phyloP scores from a whole-genome alignment of 23 tunicate species.

The Halocynthia aurantium region DNA sequence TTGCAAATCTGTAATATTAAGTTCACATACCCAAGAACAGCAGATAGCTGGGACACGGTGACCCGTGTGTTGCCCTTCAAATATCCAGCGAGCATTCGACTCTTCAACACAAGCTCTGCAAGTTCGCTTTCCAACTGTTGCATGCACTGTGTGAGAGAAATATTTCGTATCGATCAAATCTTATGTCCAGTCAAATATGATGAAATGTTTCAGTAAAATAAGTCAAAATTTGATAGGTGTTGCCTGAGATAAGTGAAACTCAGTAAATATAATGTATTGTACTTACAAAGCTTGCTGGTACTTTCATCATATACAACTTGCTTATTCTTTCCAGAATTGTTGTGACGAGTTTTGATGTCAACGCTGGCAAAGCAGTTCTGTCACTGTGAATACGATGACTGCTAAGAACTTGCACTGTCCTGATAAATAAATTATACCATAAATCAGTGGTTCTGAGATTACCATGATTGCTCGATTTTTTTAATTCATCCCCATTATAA shows the following conservation, averaged over 20 bases:
- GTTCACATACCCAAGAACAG: slow-evolving; percentile 53
- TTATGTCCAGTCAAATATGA: background rate
- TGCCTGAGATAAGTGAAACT: background rate
- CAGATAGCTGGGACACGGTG: slow-evolving; percentile 55
- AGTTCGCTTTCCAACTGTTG: slow-evolving; percentile 57
- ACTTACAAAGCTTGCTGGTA: slow-evolving; percentile 83
- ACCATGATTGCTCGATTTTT: background rate
- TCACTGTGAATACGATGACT: slow-evolving; percentile 64
- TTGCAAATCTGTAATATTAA: background rate
- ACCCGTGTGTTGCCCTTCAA: slow-evolving; percentile 48
- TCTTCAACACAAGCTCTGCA: slow-evolving; percentile 67
- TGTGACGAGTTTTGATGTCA: slow-evolving; percentile 69
- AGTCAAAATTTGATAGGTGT: background rate
- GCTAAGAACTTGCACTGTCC: slow-evolving; percentile 79
- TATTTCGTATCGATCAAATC: background rate
- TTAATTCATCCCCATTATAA: background rate
- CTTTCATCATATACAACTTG: slow-evolving; percentile 40
- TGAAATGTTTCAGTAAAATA: background rate
- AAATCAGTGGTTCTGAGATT: background rate
- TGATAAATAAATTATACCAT: slow-evolving; percentile 9
- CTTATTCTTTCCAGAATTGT: slow-evolving; percentile 40
- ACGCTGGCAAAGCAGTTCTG: slow-evolving; percentile 47
- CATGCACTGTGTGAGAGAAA: slow-evolving; percentile 64
- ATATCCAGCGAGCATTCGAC: slow-evolving; percentile 74
- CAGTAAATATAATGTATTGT: background rate